Evolutionary conservation across 2,113 vertebrate species (phyloP).

Genomic region (Coturnix japonica): DNA sequence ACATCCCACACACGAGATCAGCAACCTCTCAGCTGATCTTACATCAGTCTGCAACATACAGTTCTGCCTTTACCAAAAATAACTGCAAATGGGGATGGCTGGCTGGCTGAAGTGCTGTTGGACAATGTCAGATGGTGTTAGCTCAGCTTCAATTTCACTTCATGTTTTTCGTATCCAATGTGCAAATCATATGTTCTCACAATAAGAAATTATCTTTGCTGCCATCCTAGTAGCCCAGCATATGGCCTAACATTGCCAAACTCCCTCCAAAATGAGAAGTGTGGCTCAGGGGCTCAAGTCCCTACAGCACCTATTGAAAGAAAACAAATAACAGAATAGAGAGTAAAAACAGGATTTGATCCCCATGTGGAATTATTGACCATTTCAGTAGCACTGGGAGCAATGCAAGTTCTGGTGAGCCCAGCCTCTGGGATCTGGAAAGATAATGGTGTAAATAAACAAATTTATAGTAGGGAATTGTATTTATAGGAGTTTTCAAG

Average conservation of each 20-base stretch:
- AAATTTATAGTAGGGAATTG: not conserved
- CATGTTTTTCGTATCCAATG: not conserved
- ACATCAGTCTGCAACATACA: conserved; percentile 26
- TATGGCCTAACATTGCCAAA: too few relatives aligned
- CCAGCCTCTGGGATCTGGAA: not conserved
- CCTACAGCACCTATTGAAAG: not conserved
- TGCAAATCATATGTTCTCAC: not conserved
- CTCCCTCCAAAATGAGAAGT: not conserved
- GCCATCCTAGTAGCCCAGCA: not conserved
- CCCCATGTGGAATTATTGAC: not conserved
- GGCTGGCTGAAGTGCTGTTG: conserved; percentile 28
- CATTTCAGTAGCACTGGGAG: not conserved
- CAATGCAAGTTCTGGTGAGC: not conserved
- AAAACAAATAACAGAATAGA: not conserved
- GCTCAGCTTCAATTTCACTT: not conserved
- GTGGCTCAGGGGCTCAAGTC: not conserved
- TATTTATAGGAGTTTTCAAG: not conserved
- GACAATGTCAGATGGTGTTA: not conserved
- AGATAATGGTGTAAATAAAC: not conserved
- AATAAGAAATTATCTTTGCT: not conserved
- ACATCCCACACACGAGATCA: conserved; percentile 66
- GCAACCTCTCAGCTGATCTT: conserved; percentile 62
- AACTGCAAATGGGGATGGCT: not conserved
- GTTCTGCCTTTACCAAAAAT: conserved; percentile 57
- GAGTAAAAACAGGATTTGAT: not conserved